A percentile compares a stretch with the other conserved stretches of the same genome.
These are phyloP conservation scores for Sebastes hopkinsi DNA, from an alignment of 2,797 vertebrate species.

Conservation along the genomic window DNA sequence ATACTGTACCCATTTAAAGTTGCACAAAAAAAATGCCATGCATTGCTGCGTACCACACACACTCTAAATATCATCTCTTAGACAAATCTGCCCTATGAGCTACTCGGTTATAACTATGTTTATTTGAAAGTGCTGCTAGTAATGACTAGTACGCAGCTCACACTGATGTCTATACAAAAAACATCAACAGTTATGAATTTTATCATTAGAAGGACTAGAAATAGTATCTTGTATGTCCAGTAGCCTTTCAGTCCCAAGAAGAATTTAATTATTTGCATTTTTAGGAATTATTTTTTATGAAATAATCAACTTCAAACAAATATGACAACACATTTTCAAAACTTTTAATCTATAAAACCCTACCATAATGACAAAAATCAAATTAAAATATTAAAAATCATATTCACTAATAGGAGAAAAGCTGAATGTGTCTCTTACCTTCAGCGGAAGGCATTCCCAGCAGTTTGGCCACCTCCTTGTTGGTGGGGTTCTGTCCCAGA, in stretches of 20 bases:
- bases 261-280: background rate
- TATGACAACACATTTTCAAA: background rate
- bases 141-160: background rate
- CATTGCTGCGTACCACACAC: background rate
- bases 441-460: conserved; percentile 91
- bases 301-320: background rate
- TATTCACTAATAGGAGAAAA: background rate
- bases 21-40: background rate
- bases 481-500: conserved; percentile 98
- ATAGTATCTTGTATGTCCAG: background rate
- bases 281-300: background rate
- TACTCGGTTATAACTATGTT: background rate
- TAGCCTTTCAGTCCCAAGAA: background rate
- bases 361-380: background rate
- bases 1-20: background rate
- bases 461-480: conserved; percentile 91
- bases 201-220: background rate
- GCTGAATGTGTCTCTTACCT: conserved; percentile 76
- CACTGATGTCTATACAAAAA: background rate
- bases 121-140: background rate
- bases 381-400: too few species aligned
- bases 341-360: background rate
- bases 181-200: background rate
- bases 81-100: background rate
- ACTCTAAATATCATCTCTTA: background rate